Evolutionary conservation across 2,113 vertebrate genomes (phyloP).

Genomic region (Cynoglossus semilaevis): DNA sequence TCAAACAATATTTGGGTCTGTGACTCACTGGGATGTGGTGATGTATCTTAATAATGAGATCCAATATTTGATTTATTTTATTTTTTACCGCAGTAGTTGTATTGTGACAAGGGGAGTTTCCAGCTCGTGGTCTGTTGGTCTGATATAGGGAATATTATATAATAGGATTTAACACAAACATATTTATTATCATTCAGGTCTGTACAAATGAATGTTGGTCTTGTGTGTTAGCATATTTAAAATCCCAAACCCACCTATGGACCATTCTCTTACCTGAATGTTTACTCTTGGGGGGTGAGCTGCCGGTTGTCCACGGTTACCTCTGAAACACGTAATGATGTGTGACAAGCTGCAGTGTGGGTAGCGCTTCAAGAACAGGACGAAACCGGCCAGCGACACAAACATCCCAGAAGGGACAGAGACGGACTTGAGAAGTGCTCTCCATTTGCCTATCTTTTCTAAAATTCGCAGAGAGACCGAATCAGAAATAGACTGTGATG

Average conservation of each 20-base stretch:
- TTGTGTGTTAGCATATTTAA: too few relatives aligned
- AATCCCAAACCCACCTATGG: too few relatives aligned
- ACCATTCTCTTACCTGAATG: constrained; percentile 59
- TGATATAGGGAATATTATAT: background rate
- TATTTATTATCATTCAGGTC: too few relatives aligned
- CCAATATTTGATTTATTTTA: background rate
- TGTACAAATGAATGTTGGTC: too few relatives aligned
- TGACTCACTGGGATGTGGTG: constrained; percentile 2
- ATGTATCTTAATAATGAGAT: background rate
- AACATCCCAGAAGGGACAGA: constrained; percentile 68
- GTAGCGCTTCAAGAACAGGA: constrained; percentile 69
- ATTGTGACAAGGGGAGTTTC: constrained; percentile 26
- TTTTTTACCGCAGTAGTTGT: constrained; percentile 43
- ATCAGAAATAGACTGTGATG: background rate
- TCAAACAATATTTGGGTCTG: background rate
- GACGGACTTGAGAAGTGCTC: constrained; percentile 63
- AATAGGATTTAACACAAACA: too few relatives aligned
- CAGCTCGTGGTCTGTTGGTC: constrained; percentile 11
- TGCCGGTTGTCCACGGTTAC: constrained; percentile 28
- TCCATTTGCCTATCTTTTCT: constrained; percentile 61
- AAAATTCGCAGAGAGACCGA: background rate
- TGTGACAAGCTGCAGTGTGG: constrained; percentile 59
- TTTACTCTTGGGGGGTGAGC: constrained; percentile 52
- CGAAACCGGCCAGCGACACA: constrained; percentile 63
- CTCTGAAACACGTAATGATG: constrained; percentile 49